phyloP scores from a whole-genome alignment of 1,140 invertebrate genomes.

The Rhopalosiphum maidis region DNA sequence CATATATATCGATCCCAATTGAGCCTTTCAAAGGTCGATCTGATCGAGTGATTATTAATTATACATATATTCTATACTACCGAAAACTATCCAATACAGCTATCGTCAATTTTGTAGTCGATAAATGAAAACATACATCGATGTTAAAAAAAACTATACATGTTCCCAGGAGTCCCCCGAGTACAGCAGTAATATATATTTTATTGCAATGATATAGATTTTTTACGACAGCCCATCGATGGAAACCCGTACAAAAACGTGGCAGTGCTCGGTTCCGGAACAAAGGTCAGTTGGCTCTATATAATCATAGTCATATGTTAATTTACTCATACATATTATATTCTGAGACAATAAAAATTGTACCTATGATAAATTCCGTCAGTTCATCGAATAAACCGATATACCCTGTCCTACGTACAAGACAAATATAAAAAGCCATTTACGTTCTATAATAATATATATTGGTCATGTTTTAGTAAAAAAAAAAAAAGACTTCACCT shows the following conservation, averaged over 20 bases:
- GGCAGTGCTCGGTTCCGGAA: background rate
- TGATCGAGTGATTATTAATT: background rate
- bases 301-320: background rate
- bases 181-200: background rate
- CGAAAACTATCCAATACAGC: background rate
- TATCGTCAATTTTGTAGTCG: background rate
- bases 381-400: no score
- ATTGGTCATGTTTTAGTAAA: no score
- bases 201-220: conserved; percentile 11
- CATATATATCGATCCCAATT: background rate
- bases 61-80: background rate
- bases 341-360: background rate
- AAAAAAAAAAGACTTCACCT: no score
- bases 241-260: background rate
- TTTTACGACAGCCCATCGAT: conserved; percentile 3
- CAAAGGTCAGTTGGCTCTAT: background rate
- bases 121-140: background rate
- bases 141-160: background rate
- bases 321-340: background rate
- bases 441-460: no score
- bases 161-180: background rate
- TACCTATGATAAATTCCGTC: no score
- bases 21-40: background rate
- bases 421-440: background rate
- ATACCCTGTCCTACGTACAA: background rate